Conservation (phyloP, 2,113 vertebrate genomes). For the Pelecanoides urinatrix region DNA sequence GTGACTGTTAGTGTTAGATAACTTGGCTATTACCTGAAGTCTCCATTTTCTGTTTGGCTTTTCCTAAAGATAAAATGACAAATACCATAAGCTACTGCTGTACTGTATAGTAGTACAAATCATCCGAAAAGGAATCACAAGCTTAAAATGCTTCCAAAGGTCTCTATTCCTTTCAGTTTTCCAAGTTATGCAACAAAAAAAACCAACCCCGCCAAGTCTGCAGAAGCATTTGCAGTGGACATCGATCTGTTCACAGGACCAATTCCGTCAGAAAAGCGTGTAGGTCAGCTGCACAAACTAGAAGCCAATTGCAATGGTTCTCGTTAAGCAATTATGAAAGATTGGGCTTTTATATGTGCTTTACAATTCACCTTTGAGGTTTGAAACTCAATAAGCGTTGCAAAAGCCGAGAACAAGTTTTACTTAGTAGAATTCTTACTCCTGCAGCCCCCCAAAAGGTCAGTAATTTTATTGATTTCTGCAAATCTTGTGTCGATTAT, state of each 20-base stretch:
- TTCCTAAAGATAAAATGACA: conserved; percentile 65
- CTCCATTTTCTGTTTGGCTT: conserved; percentile 56
- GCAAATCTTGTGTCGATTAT: rapidly evolving
- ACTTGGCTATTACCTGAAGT: conserved; percentile 64
- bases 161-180: not conserved
- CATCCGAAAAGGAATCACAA: not conserved
- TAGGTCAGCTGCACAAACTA: not conserved
- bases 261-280: rapidly evolving
- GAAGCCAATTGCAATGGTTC: not conserved
- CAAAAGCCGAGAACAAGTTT: rapidly evolving
- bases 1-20: conserved; percentile 35
- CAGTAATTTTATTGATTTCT: not conserved
- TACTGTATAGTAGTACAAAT: not conserved
- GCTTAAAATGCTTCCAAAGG: not conserved
- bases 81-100: conserved; percentile 6
- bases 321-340: not conserved
- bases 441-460: not conserved
- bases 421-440: not conserved
- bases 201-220: rapidly evolving
- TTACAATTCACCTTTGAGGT: not conserved
- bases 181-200: not conserved
- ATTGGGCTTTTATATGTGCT: not conserved
- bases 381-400: rapidly evolving
- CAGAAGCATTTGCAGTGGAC: not conserved
- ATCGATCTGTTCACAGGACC: not conserved